A percentile compares a stretch with the other conserved stretches of the same genome.
Conservation (phyloP, 2,888 invertebrate species). For the Griposia aprilina region DNA sequence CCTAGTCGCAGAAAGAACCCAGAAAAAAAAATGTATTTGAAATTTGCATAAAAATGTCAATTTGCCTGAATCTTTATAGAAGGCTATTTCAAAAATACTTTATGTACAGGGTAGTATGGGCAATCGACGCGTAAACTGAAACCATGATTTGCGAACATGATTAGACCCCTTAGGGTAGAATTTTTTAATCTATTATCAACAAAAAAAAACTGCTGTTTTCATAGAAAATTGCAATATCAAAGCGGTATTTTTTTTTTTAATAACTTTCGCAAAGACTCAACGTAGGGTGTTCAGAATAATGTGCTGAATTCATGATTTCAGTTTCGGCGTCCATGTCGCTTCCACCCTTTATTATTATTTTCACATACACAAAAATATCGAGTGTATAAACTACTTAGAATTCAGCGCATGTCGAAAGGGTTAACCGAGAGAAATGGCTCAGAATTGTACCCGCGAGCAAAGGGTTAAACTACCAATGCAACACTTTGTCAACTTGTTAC, state of each 20-base stretch:
- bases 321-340: neutral
- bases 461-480: constrained; percentile 55
- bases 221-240: too few relatives aligned
- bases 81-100: neutral
- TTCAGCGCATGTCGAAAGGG: constrained; percentile 54
- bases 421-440: constrained; percentile 57
- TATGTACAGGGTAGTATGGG: too few relatives aligned
- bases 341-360: neutral
- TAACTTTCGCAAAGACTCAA: too few relatives aligned
- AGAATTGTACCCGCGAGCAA: constrained; percentile 52
- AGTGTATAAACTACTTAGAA: constrained; percentile 52
- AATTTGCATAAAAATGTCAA: too few relatives aligned
- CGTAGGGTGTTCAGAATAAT: too few relatives aligned
- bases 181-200: too few relatives aligned
- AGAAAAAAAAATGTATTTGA: too few relatives aligned
- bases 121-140: too few relatives aligned
- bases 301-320: neutral
- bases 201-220: too few relatives aligned
- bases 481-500: constrained; percentile 53
- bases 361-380: constrained; percentile 25
- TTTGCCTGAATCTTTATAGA: neutral
- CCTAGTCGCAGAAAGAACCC: neutral
- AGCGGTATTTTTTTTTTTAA: too few relatives aligned
- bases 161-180: too few relatives aligned
- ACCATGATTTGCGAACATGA: too few relatives aligned